Percentiles rank a stretch among this genome's conserved stretches.
Evolutionary conservation across 2,797 vertebrate species (phyloP).

Genomic region (Pseudomugil tenellus): DNA sequence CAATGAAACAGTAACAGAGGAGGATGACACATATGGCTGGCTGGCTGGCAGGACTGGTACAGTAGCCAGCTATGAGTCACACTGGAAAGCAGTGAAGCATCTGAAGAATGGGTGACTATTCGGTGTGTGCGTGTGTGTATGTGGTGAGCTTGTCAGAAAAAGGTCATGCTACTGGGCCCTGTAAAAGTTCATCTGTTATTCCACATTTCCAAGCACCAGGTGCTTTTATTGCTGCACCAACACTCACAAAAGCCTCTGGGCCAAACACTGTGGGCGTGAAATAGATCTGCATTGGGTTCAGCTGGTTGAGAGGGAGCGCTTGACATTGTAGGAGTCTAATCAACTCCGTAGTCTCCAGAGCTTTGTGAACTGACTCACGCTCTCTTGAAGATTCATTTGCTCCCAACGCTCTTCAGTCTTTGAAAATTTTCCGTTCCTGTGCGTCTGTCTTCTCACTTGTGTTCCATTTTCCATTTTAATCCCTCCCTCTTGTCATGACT

Average conservation of each 20-base stretch:
- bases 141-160: slow-evolving; percentile 56
- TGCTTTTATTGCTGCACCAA: slow-evolving; percentile 77
- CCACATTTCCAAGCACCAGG: slow-evolving; percentile 76
- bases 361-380: slow-evolving; percentile 55
- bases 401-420: slow-evolving; percentile 42
- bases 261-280: slow-evolving; percentile 69
- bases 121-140: slow-evolving; percentile 44
- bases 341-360: slow-evolving; percentile 36
- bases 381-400: slow-evolving; percentile 44
- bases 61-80: slow-evolving; percentile 69
- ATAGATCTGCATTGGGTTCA: slow-evolving; percentile 34
- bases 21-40: slow-evolving; percentile 63
- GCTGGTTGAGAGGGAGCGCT: slow-evolving; percentile 55
- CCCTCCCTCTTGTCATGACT: slow-evolving; percentile 53
- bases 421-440: slow-evolving; percentile 39
- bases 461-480: slow-evolving; percentile 60
- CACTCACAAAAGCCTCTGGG: slow-evolving; percentile 71
- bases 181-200: slow-evolving; percentile 80
- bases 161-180: slow-evolving; percentile 62
- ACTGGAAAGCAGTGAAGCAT: slow-evolving; percentile 66
- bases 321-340: slow-evolving; percentile 59
- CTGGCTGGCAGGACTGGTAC: slow-evolving; percentile 47
- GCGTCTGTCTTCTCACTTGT: slow-evolving; percentile 53
- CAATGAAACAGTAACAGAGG: slow-evolving; percentile 56
- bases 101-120: slow-evolving; percentile 73